A percentile compares a stretch with the other conserved stretches of the same genome.
Conservation (phyloP, 2,888 invertebrate genomes). For the Philhelius pedissequus region DNA sequence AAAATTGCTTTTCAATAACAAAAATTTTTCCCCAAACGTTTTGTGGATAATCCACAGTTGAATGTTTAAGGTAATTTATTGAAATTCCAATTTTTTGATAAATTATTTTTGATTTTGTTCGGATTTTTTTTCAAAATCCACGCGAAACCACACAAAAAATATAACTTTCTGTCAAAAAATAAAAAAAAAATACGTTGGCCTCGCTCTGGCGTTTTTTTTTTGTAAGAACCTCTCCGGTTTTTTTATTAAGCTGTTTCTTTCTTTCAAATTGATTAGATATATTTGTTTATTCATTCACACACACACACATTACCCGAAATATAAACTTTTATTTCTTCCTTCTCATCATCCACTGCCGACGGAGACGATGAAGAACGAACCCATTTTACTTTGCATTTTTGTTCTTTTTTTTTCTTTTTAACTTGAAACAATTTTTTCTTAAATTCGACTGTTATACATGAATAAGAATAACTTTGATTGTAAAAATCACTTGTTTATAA, state of each 20-base stretch:
- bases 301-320: conserved; percentile 46
- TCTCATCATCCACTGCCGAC: conserved; percentile 47
- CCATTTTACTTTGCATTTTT: conserved; percentile 64
- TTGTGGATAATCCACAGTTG: conserved; percentile 9
- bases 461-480: background rate
- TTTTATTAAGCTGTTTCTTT: conserved; percentile 10
- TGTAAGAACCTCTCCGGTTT: conserved; percentile 39
- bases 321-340: conserved; percentile 34
- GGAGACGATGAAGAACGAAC: conserved; percentile 56
- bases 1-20: conserved; percentile 8
- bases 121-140: conserved; percentile 35
- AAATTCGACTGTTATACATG: background rate
- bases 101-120: background rate
- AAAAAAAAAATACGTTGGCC: conserved; percentile 62
- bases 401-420: background rate
- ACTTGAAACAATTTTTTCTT: conserved; percentile 26
- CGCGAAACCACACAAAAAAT: conserved; percentile 60
- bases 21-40: background rate
- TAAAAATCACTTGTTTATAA: background rate
- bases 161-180: conserved; percentile 64
- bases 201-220: conserved; percentile 50
- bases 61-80: conserved; percentile 20
- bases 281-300: conserved; percentile 44
- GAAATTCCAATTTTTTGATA: conserved; percentile 23
- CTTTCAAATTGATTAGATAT: background rate